phyloP scores from a whole-genome alignment of 2,888 invertebrate species.

The Laothoe populi region DNA sequence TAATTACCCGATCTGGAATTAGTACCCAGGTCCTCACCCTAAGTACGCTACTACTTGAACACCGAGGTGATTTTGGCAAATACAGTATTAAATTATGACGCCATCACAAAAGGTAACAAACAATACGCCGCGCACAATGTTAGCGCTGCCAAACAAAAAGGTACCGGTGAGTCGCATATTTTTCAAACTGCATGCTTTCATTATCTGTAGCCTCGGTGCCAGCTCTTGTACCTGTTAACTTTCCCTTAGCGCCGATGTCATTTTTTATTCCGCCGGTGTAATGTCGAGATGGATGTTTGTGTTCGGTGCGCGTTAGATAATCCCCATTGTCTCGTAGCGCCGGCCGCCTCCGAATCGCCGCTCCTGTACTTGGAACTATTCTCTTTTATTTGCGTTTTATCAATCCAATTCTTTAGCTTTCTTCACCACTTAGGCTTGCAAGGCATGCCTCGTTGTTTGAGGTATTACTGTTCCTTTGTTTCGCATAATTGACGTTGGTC shows the following conservation, averaged over 20 bases:
- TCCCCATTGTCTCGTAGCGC: conserved; percentile 65
- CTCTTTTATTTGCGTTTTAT: conserved; percentile 47
- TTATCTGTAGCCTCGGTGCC: conserved; percentile 58
- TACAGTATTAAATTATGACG: conserved; percentile 3
- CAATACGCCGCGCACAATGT: conserved; percentile 46
- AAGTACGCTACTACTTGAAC: too few species aligned
- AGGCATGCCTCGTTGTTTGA: conserved; percentile 24
- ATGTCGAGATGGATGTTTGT: conserved; percentile 65
- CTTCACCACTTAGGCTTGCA: conserved; percentile 33
- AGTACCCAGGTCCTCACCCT: too few species aligned
- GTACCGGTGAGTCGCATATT: conserved; percentile 63
- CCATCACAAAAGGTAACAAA: conserved; percentile 33
- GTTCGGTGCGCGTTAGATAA: conserved; percentile 66
- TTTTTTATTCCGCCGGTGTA: conserved; percentile 60
- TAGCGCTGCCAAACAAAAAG: conserved; percentile 48
- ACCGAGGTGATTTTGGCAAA: neutral
- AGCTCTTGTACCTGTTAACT: conserved; percentile 69
- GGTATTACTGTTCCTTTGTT: conserved; percentile 47
- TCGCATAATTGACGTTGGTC: conserved; percentile 51
- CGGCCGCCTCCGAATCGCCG: conserved; percentile 64
- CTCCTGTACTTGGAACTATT: conserved; percentile 60
- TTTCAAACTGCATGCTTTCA: conserved; percentile 62
- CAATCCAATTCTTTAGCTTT: conserved; percentile 45
- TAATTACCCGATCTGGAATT: too few species aligned
- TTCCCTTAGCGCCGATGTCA: conserved; percentile 63